Conservation (phyloP, 2,113 vertebrate genomes). For the Tamias sibiricus region DNA sequence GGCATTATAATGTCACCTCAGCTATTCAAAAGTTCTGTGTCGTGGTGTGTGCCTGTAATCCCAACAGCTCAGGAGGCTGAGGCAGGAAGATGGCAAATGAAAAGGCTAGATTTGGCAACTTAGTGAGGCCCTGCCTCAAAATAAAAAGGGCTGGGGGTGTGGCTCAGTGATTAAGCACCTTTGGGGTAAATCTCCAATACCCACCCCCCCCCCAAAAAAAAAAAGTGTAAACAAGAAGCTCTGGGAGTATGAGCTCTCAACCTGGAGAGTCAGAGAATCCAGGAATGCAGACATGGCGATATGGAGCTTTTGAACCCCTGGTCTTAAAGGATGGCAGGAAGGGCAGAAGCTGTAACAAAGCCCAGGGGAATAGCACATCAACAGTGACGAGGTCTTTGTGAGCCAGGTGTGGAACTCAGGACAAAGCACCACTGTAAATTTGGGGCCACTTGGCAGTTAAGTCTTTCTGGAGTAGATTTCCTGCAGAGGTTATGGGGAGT, state of each 20-base stretch:
- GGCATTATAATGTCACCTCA: accelerated
- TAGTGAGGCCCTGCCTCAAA: too few relatives aligned
- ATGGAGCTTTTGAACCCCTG: neutral
- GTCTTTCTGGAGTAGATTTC: neutral
- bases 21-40: neutral
- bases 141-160: too few relatives aligned
- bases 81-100: too few relatives aligned
- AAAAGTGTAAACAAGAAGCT: too few relatives aligned
- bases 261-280: neutral
- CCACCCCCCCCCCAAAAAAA: neutral
- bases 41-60: too few relatives aligned
- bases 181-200: too few relatives aligned
- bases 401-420: too few relatives aligned
- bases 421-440: neutral
- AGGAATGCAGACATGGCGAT: accelerated
- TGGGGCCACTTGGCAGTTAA: neutral
- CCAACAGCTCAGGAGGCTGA: too few relatives aligned
- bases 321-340: neutral
- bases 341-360: neutral
- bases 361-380: neutral
- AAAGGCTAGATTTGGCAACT: too few relatives aligned
- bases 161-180: too few relatives aligned
- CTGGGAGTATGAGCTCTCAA: neutral
- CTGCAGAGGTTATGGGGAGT: neutral
- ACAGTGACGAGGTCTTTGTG: neutral